Conservation (phyloP, 2,888 invertebrate species). For the Antheraea assamensis region DNA sequence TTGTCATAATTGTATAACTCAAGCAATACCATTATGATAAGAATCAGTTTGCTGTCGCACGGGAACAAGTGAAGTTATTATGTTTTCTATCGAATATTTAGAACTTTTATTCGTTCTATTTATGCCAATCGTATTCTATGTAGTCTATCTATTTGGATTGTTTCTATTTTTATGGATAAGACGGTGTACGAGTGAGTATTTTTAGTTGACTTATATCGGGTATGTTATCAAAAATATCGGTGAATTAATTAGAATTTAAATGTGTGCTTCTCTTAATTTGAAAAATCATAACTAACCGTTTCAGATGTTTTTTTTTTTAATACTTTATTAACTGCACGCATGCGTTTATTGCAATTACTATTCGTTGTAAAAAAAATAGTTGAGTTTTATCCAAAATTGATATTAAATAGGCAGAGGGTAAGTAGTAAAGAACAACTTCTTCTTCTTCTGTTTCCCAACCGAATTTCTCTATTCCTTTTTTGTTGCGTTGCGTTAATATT, state of each 20-base stretch:
- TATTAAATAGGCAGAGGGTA: no score
- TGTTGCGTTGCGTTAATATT: no score
- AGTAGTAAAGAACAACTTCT: no score
- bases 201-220: not conserved
- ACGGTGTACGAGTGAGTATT: slow-evolving; percentile 21
- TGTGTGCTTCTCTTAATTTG: no score
- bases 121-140: slow-evolving; percentile 47
- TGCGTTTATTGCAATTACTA: no score
- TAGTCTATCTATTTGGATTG: slow-evolving; percentile 43
- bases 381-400: no score
- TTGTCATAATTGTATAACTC: not conserved
- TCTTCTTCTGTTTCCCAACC: no score
- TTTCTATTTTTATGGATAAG: slow-evolving; percentile 33
- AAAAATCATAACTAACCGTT: no score
- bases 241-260: not conserved
- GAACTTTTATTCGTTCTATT: slow-evolving; percentile 49
- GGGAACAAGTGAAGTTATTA: slow-evolving; percentile 11
- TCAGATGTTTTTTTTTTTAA: no score
- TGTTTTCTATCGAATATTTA: slow-evolving; percentile 38
- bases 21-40: not conserved
- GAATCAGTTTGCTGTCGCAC: not conserved
- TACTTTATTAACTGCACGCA: no score
- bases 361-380: no score
- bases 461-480: no score
- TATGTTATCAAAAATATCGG: not conserved